phyloP scores from a whole-genome alignment of 35 echinoderm and acorn worm species.

The Apostichopus californicus region DNA sequence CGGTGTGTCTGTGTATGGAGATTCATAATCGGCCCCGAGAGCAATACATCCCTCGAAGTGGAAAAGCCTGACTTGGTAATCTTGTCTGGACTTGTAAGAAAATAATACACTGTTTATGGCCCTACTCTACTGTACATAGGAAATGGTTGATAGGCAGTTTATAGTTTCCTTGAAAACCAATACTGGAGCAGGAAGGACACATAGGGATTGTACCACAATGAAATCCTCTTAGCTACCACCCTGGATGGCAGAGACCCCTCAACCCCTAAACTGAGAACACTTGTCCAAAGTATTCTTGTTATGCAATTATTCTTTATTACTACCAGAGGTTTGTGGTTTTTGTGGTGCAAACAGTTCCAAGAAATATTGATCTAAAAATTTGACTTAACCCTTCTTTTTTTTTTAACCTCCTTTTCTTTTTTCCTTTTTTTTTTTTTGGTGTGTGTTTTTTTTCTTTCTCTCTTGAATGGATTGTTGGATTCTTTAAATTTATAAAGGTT shows the following conservation, averaged over 20 bases:
- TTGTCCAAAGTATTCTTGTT: constrained; percentile 1
- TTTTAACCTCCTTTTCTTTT: background rate
- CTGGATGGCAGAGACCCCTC: background rate
- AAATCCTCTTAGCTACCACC: constrained; percentile 6
- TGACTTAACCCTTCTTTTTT: background rate
- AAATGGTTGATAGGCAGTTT: background rate
- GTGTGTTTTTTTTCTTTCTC: background rate
- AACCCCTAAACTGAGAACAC: constrained; percentile 8
- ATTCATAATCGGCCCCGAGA: too few relatives aligned
- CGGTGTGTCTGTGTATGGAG: too few relatives aligned
- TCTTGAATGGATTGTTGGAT: background rate
- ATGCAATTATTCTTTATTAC: constrained; percentile 13
- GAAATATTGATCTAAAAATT: background rate
- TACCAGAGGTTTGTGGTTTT: constrained; percentile 30
- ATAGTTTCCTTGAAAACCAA: background rate
- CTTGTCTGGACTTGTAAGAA: too few relatives aligned
- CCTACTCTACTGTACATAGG: background rate
- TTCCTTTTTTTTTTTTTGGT: background rate
- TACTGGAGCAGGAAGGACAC: background rate
- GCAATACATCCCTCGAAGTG: too few relatives aligned
- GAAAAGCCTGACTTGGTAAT: too few relatives aligned
- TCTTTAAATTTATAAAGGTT: too few relatives aligned
- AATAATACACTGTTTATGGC: too few relatives aligned
- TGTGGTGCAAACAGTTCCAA: constrained; percentile 23
- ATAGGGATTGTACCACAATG: background rate